Base-by-base conservation (phyloP, 2,888 invertebrate species). In the Cyaniris semiargus region DNA sequence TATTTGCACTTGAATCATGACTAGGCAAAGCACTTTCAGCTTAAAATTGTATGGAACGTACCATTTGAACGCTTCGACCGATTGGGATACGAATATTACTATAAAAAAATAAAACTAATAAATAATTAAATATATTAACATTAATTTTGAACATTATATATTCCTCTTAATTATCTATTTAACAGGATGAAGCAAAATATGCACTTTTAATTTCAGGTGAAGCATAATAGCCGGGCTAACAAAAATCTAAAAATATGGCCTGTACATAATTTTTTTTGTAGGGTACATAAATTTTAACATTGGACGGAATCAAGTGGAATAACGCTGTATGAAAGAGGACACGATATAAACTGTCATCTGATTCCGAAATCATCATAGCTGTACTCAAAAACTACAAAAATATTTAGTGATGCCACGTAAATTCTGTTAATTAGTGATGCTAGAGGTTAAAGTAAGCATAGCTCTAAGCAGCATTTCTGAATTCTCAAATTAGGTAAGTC, bases 221-320 rank as follows among this genome's bases (percentile, higher is more conserved):
- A 23, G 23, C 23, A 60, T 60, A 60, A 60, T 60, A 10, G 13
- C 53, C 53, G 53, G 53, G 15, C 18, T 18, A 60, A 23, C 10
- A 23, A 23, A 23, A 23, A 48, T 13, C 21, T 21, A 53, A 48
- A 48, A 53, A 74, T 23, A 74, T 44, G 44, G 48, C 27, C 74
- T 53, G 74, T 74, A 74, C 53, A 74, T 53, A 66, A n/a, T n/a
- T n/a, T n/a, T n/a, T n/a, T n/a, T n/a, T 71, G 71, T 72, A 74
- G 48, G 48, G 27, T 53, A 74, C 74, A 74, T 44, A 72, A 13
- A 27, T 53, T 74, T 74, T 48, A 27, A 74, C 44, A 53, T 74
- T 74, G 74, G 74, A 74, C 74, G 74, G 74, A 74, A 74, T 74
- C 74, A 74, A 74, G 74, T 48, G 48, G 48, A 53, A 74, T 66